Conservation (phyloP, 2,113 vertebrate species). For the Daubentonia madagascariensis region DNA sequence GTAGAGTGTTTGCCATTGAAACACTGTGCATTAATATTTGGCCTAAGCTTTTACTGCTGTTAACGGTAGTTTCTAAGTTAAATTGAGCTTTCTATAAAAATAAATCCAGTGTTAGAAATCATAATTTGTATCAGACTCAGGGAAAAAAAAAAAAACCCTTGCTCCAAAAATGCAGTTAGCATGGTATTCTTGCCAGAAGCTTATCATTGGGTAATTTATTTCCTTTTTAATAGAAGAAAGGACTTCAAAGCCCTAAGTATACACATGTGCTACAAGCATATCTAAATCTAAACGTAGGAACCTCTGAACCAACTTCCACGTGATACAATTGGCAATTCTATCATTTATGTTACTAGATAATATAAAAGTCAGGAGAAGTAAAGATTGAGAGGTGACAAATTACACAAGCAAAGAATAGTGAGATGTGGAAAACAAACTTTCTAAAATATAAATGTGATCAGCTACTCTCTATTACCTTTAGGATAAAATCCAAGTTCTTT, state of each 20-base stretch:
- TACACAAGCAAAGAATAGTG: neutral
- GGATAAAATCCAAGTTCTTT: neutral
- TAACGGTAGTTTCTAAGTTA: conserved; percentile 45
- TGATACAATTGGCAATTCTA: neutral
- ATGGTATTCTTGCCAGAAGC: conserved; percentile 54
- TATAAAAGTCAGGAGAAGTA: neutral
- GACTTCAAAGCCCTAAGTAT: conserved; percentile 51
- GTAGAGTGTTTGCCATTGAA: neutral
- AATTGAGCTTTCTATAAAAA: conserved; percentile 55
- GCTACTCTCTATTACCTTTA: neutral
- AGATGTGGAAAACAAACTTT: neutral
- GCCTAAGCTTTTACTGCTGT: neutral
- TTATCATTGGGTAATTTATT: conserved; percentile 41
- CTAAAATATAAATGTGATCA: neutral
- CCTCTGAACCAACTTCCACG: neutral
- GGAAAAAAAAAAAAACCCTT: neutral
- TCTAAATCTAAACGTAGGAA: conserved; percentile 6
- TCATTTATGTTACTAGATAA: neutral
- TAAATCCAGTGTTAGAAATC: conserved; percentile 45
- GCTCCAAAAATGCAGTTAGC: conserved; percentile 28
- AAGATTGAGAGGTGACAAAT: neutral
- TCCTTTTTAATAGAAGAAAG: conserved; percentile 64
- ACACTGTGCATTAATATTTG: neutral
- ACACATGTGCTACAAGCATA: conserved; percentile 38
- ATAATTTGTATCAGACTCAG: conserved; percentile 47